A percentile compares a stretch with the other conserved stretches of the same genome.
phyloP scores from a whole-genome alignment of 2,113 vertebrate species.

The Syrrhaptes paradoxus region DNA sequence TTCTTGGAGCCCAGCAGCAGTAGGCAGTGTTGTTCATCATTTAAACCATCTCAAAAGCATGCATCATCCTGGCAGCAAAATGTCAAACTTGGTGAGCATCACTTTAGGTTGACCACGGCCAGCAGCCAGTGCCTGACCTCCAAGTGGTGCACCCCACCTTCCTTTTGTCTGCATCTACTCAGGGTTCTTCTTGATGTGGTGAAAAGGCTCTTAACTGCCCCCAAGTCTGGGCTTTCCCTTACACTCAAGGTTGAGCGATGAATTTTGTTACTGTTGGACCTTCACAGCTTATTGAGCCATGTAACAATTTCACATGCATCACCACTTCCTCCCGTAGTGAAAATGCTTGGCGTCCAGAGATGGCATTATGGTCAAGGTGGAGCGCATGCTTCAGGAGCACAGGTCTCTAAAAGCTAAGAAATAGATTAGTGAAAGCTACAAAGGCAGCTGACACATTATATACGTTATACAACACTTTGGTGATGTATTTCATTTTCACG shows the following conservation, averaged over 20 bases:
- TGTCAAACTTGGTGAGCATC: not conserved
- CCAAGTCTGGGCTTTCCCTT: not conserved
- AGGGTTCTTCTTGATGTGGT: not conserved
- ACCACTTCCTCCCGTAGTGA: not conserved
- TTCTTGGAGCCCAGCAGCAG: not conserved
- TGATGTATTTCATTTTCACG: not conserved
- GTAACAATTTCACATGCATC: not conserved
- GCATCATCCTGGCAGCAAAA: not conserved
- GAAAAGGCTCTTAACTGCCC: not conserved
- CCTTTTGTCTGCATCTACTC: not conserved
- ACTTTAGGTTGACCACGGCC: not conserved
- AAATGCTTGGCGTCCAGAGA: not conserved
- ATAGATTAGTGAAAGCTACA: not conserved
- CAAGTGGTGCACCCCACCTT: not conserved
- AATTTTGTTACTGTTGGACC: not conserved
- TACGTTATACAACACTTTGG: not conserved
- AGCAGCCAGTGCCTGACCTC: not conserved
- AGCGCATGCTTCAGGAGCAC: not conserved
- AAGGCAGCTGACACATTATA: not conserved
- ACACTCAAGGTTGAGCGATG: not conserved
- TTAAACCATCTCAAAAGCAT: not conserved
- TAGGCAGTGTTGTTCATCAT: not conserved
- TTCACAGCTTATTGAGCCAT: not conserved
- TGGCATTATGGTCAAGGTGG: not conserved
- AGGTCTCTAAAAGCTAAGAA: not conserved